These are phyloP conservation scores for Nasonia giraulti DNA, from an alignment of 1,140 invertebrate species.

Conservation along the genomic window DNA sequence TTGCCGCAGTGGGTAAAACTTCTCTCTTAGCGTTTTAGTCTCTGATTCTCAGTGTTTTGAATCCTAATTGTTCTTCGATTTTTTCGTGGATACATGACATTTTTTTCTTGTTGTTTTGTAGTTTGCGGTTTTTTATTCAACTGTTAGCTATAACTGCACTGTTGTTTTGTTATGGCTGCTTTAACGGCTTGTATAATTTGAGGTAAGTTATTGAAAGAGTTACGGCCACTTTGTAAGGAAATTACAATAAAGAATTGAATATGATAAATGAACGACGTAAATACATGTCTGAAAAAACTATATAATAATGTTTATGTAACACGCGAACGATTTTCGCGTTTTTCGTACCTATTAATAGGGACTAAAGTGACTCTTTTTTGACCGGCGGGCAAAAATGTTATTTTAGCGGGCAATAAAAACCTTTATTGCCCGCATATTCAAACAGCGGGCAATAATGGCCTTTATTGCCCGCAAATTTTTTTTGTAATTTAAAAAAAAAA, in stretches of 20 bases:
- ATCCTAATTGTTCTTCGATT: not conserved
- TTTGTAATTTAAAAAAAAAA: too few species aligned
- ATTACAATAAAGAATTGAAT: not conserved
- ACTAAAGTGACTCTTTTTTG: too few species aligned
- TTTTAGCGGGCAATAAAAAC: too few species aligned
- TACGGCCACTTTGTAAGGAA: not conserved
- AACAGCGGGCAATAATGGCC: too few species aligned
- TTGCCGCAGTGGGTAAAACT: slow-evolving; percentile 55
- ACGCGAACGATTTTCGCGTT: too few species aligned
- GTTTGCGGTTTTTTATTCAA: not conserved
- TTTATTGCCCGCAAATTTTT: too few species aligned
- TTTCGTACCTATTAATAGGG: too few species aligned
- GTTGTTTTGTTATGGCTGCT: not conserved
- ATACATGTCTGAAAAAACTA: too few species aligned
- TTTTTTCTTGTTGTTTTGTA: not conserved
- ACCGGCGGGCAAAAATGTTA: too few species aligned
- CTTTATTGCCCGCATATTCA: too few species aligned
- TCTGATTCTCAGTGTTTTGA: not conserved
- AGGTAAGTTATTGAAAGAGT: not conserved
- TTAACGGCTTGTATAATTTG: not conserved
- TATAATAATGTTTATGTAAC: too few species aligned
- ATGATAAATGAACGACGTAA: too few species aligned
- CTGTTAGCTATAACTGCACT: not conserved
- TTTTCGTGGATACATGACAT: not conserved
- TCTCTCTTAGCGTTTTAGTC: not conserved